A percentile compares a stretch with the other conserved stretches of the same genome.
These are phyloP conservation scores for Aldrovandia affinis DNA, from an alignment of 2,797 vertebrate species.

Conservation along the genomic window DNA sequence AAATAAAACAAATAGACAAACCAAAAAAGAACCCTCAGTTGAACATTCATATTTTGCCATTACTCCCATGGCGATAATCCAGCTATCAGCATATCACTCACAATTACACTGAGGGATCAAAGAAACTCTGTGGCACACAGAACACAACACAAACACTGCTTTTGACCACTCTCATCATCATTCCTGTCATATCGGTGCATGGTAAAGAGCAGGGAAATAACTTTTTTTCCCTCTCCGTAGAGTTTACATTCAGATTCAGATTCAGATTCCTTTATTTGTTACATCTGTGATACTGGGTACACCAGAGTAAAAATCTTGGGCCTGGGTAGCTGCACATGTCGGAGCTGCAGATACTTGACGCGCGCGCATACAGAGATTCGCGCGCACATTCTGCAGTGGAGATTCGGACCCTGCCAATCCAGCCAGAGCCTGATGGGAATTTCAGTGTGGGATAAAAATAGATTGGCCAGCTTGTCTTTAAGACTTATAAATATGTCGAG, in stretches of 20 bases:
- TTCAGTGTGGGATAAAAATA: constrained; percentile 48
- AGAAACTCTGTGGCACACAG: not conserved
- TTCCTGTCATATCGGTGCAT: constrained; percentile 15
- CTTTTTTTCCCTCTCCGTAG: constrained; percentile 24
- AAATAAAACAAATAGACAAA: constrained; percentile 9
- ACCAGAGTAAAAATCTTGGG: no score
- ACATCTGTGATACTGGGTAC: no score
- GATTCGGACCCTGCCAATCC: constrained; percentile 33
- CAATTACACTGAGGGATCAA: not conserved
- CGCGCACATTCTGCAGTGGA: constrained; percentile 38
- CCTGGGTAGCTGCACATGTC: not conserved
- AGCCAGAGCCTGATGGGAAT: constrained; percentile 39
- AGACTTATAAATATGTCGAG: constrained; percentile 36
- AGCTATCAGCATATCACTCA: not conserved
- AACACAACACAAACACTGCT: not conserved
- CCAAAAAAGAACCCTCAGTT: not conserved
- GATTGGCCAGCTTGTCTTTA: constrained; percentile 26
- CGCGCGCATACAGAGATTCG: not conserved
- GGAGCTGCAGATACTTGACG: not conserved
- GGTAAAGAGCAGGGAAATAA: constrained; percentile 32
- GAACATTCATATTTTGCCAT: not conserved
- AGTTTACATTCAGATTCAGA: no score
- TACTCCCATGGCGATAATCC: not conserved
- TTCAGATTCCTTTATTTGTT: no score
- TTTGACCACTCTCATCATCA: not conserved